Evolutionary conservation across 2,113 vertebrate species (phyloP).

Genomic region (Raja brachyura): DNA sequence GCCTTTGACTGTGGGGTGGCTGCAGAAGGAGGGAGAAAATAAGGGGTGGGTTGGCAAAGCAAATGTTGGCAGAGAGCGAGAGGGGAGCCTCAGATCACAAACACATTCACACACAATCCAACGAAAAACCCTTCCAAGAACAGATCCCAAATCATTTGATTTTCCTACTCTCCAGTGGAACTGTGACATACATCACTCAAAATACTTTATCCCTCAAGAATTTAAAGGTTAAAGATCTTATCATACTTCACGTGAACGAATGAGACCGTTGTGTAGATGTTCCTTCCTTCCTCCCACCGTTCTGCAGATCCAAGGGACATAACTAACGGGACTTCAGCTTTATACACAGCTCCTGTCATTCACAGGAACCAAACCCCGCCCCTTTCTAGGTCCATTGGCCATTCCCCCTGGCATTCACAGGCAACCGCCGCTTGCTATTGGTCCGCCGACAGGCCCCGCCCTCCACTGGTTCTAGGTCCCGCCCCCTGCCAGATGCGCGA

Average conservation of each 20-base stretch:
- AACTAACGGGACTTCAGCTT: background rate
- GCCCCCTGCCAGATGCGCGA: background rate
- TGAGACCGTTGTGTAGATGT: background rate
- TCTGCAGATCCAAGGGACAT: background rate
- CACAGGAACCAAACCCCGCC: background rate
- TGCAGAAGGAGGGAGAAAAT: background rate
- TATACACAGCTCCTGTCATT: background rate
- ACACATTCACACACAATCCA: background rate
- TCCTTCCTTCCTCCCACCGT: background rate
- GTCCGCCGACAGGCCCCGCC: fast-evolving
- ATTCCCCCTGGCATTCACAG: background rate
- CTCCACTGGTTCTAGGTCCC: background rate
- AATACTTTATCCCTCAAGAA: background rate
- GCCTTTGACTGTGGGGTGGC: background rate
- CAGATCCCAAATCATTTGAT: background rate
- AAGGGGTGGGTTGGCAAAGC: background rate
- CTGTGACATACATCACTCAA: background rate
- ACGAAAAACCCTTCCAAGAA: background rate
- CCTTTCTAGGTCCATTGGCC: background rate
- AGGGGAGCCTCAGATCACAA: too few species aligned
- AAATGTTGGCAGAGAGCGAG: background rate
- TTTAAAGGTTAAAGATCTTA: background rate
- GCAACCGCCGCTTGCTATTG: background rate
- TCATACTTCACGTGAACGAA: background rate
- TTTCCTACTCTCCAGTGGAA: background rate